Conservation (phyloP, 2,888 invertebrate species). For the Gibbula magus region DNA sequence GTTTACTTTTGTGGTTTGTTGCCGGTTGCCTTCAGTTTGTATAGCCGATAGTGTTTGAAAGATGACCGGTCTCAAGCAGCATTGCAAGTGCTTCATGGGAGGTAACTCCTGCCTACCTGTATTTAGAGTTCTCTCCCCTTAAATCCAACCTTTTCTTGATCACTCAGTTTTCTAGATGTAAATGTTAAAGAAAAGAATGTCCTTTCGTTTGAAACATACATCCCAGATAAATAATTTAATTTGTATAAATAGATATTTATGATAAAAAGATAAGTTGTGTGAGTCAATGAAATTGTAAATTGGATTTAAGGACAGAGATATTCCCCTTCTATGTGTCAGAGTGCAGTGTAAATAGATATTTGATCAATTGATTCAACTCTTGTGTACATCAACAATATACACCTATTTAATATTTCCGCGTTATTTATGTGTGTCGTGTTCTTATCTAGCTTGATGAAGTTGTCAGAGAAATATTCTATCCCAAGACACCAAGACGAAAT, state of each 20-base stretch:
- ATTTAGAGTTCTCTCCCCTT: not conserved
- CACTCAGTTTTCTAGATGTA: no score
- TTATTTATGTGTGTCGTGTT: slow-evolving; percentile 5
- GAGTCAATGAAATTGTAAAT: no score
- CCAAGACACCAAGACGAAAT: no score
- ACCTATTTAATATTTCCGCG: slow-evolving; percentile 4
- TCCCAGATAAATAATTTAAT: no score
- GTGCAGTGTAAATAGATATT: not conserved
- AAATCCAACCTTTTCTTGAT: not conserved
- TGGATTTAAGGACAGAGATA: no score
- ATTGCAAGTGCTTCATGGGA: not conserved
- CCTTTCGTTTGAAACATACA: no score
- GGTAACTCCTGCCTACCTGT: not conserved
- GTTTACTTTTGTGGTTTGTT: not conserved
- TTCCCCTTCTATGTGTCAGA: not conserved
- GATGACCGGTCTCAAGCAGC: not conserved
- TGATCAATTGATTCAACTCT: not conserved
- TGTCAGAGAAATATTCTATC: no score
- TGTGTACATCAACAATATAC: not conserved
- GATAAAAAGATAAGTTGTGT: no score
- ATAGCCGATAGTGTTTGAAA: not conserved
- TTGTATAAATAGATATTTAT: no score
- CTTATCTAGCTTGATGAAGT: not conserved
- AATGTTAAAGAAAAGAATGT: no score
- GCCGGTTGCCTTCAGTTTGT: not conserved